Base-by-base conservation (phyloP, 1,140 invertebrate species). In the Maniola jurtina region DNA sequence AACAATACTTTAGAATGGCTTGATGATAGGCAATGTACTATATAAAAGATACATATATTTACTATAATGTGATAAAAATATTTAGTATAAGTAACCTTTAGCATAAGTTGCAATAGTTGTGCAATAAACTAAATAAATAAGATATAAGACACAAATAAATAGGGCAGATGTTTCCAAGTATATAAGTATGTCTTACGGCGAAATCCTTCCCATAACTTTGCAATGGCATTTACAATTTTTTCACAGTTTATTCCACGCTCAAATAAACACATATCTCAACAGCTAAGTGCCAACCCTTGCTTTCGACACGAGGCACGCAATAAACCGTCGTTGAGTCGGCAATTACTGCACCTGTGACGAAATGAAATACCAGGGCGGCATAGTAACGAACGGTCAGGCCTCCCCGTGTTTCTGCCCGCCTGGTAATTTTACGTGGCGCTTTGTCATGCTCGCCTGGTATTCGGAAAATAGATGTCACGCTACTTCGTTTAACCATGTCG, bases 321-420 rank as follows among this genome's bases (percentile, higher is more conserved):
- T 62, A 68, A 65, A 67, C 52, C 59, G 38, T 52, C 58, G 62
- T 61, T 56, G 57, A 52, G 40, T 52, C 60, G 62, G 50, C 66
- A 72, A 72, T 72, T 66, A 68, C 63, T 59, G 50, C 60, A 66
- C 68, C 68, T 74, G 75, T 70, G 65, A 61, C 71, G 63, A 40
- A 66, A 70, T 66, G 61, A 71, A 67, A 65, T 65, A 64, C 63
- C 61, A 61, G 70, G 40, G 55, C 67, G 55, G 47, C 69, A 78
- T 69, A 56, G 40, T 56, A 34, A 47, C 25, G 52, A 58, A 59
- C 38, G 38, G 58, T 45, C 47, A 14, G 34, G 36, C 67, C 71
- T 68, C 68, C 56, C 38, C 52, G 45, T 55, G 65, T 61, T 68
- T 65, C 67, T 75, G 68, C 14, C 47, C 25, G 34, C 73, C 64